Evolutionary conservation across 2,888 invertebrate genomes (phyloP).

Genomic region (Coleophora flavipennella): DNA sequence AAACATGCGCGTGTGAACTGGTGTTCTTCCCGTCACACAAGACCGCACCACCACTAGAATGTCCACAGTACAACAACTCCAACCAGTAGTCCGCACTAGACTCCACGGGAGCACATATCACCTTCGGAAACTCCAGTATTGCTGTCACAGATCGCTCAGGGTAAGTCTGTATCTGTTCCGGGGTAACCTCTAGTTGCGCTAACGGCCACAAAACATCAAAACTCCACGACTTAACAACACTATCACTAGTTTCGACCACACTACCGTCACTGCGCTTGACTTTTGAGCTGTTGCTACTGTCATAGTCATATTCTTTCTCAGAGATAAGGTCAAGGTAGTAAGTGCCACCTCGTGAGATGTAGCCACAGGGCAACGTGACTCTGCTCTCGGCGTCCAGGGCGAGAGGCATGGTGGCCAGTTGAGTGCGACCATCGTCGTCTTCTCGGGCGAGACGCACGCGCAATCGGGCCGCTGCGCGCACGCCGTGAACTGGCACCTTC

Average conservation of each 20-base stretch:
- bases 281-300: slow-evolving; percentile 29
- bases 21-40: slow-evolving; percentile 77
- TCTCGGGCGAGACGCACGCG: slow-evolving; percentile 61
- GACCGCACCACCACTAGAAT: slow-evolving; percentile 74
- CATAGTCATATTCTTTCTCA: slow-evolving; percentile 41
- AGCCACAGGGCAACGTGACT: slow-evolving; percentile 78
- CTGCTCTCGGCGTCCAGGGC: slow-evolving; percentile 63
- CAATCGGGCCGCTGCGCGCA: slow-evolving; percentile 41
- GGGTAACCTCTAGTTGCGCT: slow-evolving; percentile 80
- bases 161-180: slow-evolving; percentile 84
- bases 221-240: slow-evolving; percentile 65
- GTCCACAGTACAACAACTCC: slow-evolving; percentile 86
- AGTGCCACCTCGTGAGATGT: slow-evolving; percentile 81
- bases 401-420: slow-evolving; percentile 59
- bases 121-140: slow-evolving; percentile 81
- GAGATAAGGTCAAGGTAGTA: slow-evolving; percentile 58
- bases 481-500: slow-evolving; percentile 77
- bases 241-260: slow-evolving; percentile 53
- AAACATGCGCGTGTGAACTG: slow-evolving; percentile 71
- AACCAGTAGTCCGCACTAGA: slow-evolving; percentile 81
- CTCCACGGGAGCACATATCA: slow-evolving; percentile 76
- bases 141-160: slow-evolving; percentile 83
- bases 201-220: slow-evolving; percentile 89
- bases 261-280: slow-evolving; percentile 31
- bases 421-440: slow-evolving; percentile 55